A percentile compares a stretch with the other conserved stretches of the same genome.
Conservation (phyloP, 2,113 vertebrate species). For the Albula glossodonta region DNA sequence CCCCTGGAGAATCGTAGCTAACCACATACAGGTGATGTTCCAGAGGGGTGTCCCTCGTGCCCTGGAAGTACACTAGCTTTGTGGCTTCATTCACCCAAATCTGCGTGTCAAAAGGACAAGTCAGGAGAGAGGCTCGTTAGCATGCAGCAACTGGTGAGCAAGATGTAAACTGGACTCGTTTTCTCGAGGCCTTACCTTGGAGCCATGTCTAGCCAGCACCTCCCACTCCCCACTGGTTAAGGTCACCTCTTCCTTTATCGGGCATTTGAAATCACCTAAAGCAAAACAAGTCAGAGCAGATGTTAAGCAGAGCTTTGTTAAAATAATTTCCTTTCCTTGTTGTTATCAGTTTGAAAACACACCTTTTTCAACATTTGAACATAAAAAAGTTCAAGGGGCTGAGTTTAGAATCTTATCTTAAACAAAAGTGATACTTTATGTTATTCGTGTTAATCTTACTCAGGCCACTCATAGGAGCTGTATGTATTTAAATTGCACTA, state of each 20-base stretch:
- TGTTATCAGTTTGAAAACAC: neutral
- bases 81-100: conserved; percentile 95
- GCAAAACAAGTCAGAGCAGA: neutral
- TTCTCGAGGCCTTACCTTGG: conserved; percentile 75
- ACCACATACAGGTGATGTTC: conserved; percentile 95
- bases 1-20: conserved; percentile 82
- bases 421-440: too few species aligned
- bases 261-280: conserved; percentile 89
- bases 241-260: conserved; percentile 84
- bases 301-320: neutral
- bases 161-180: neutral
- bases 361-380: too few species aligned
- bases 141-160: neutral
- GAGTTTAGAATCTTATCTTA: too few species aligned
- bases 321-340: neutral
- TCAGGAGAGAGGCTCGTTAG: neutral
- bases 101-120: conserved; percentile 57
- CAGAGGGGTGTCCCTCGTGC: conserved; percentile 89
- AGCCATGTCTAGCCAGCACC: conserved; percentile 88
- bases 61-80: conserved; percentile 92
- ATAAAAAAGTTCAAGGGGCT: too few species aligned
- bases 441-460: too few species aligned
- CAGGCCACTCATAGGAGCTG: too few species aligned
- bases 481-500: too few species aligned
- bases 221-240: conserved; percentile 94